Base-by-base conservation (phyloP, 1,140 invertebrate genomes). In the Trachymyrmex cornetzi region DNA sequence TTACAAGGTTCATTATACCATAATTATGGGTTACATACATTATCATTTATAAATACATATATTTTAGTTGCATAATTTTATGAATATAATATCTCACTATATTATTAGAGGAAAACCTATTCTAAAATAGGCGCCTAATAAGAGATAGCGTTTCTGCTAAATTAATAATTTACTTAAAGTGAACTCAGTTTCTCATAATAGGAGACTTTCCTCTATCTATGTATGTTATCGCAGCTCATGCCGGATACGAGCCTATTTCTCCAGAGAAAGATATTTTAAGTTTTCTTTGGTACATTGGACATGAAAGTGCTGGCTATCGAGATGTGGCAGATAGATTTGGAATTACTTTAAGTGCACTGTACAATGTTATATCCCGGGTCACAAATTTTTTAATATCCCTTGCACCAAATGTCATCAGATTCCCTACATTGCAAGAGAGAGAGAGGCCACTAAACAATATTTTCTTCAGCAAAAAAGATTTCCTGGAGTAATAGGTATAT, bases 401-500 rank as follows among this genome's bases (percentile, higher is more conserved):
- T 22, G 66, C 66, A 48, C 66, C 66, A 67, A 67, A n/a, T 38
- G 19, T 66, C 6, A 67, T 67, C 16, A 34, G 64, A 67, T 67
- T 67, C 6, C 64, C 64, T 67, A 67, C 64, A 67, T 22, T 67
- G 19, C 64, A 67, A n/a, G n/a, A 67, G 64, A 67, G 16, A 38
- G 34, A 67, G 64, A 67, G 9, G 19, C 7, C 12, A 67, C 19
- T n/a, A 34, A 67, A 44, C 27, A 44, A 67, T 44, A 22, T 38
- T 67, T 11, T 44, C 19, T 67, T n/a, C n/a, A 34, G 34, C 6
- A 44, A 38, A 67, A 44, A 9, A 38, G 16, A 67, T 67, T 67
- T 67, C 64, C 64, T 67, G 64, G 64, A 67, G n/a, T 67, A 67
- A 67, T 67, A 38, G 64, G 64, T n/a, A n/a, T 67, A 67, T 44